Base-by-base conservation (phyloP, 2,888 invertebrate genomes). In the Apamea epomidion region DNA sequence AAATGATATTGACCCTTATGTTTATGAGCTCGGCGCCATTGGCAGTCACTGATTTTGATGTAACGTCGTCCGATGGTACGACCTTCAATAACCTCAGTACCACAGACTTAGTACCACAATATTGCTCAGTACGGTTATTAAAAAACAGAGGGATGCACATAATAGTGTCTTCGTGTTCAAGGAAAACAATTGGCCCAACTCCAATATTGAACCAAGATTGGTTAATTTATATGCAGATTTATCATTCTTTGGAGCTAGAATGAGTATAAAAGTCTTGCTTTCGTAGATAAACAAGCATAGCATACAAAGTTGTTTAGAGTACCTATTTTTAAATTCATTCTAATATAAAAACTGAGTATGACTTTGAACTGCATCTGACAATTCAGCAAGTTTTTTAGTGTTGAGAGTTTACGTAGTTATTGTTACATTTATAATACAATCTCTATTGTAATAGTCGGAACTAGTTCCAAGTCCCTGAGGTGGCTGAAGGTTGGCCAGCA, bases 401-500 rank as follows among this genome's bases (percentile, higher is more conserved):
- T 74, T 84, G 42, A 64, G 54, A 86, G 88, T 86, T 86, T 72
- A 70, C 79, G 70, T 81, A 86, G 89, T 89, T 86, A 89, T 90
- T 88, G 90, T 89, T 88, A 87, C 82, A 90, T 87, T 89, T 88
- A 87, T 72, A 83, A 85, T 78, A 82, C 86, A 78, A 82, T 81
- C 74, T 89, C 87, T 88, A 90, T 93, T 92, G 89, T 91, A 85
- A 82, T 83, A 88, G 87, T 92, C 89, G 92, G 91, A 94, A 92
- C 92, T 92, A 91, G 92, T 92, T 92, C 81, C 80, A 90, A 91
- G 90, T 93, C 92, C 92, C 91, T 89, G 91, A 89, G 89, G 89
- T 86, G 81, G 64, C 78, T 89, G 92, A 94, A 94, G 94, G 94
- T 92, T 92, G 89, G 82, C 69, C 80, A 81, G 90, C 91, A 91